phyloP scores from a whole-genome alignment of 1,140 invertebrate genomes.

The Dufourea novaeangliae region DNA sequence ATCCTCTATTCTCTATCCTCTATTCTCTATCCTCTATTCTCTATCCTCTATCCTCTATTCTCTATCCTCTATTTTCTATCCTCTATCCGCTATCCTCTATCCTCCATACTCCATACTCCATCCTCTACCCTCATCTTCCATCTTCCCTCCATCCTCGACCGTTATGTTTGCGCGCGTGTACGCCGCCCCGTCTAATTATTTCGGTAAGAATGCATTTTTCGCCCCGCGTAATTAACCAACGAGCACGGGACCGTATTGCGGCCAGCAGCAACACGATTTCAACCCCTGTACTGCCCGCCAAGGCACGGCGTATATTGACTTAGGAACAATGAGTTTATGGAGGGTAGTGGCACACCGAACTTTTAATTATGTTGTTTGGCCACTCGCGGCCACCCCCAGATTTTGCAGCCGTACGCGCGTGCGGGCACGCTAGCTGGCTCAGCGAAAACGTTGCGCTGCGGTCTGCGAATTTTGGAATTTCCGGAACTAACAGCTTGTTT shows the following conservation, averaged over 20 bases:
- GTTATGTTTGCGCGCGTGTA: neutral
- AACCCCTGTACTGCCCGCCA: neutral
- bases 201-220: conserved; percentile 21
- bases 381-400: neutral
- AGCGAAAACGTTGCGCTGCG: neutral
- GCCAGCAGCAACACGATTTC: neutral
- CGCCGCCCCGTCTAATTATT: conserved; percentile 4
- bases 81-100: too few relatives aligned
- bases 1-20: too few relatives aligned
- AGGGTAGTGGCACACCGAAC: conserved; percentile 17
- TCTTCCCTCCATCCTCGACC: neutral
- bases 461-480: conserved; percentile 1
- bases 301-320: neutral
- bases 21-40: too few relatives aligned
- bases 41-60: too few relatives aligned
- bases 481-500: neutral
- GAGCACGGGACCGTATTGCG: neutral
- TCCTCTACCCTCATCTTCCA: too few relatives aligned
- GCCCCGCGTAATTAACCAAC: conserved; percentile 21
- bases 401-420: too few relatives aligned
- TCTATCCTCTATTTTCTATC: too few relatives aligned
- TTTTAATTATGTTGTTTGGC: conserved; percentile 18
- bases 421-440: neutral
- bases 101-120: too few relatives aligned
- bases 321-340: conserved; percentile 25